Base-by-base conservation (phyloP, 92 coral and sea anemone species). In the Scolanthus callimorphus region DNA sequence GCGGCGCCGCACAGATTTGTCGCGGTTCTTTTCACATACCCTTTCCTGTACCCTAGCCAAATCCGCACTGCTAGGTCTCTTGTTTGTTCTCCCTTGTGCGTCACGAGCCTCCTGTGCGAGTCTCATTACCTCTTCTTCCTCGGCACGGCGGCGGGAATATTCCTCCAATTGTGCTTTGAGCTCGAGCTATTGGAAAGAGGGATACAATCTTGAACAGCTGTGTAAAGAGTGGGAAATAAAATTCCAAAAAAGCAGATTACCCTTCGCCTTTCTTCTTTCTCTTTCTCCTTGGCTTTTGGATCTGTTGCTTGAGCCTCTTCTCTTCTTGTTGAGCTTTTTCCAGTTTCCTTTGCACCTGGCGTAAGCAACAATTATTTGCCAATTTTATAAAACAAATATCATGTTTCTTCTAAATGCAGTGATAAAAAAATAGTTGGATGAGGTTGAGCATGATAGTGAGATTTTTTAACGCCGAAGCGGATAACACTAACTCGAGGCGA, bases 81-180 rank as follows among this genome's bases (percentile, higher is more conserved):
- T 85, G n/a, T 69, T 71, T 45, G 47, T 45, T 63, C 77, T 73
- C 58, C 77, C 85, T 53, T 88, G 74, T 45, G 57, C 77, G 49
- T 80, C 57, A 12, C 96, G 71, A 6, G 70, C 76, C 49, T 92
- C 79, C 29, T 78, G 84, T 8, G 98, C 87, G 51, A 78, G 80
- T 52, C 64, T 73, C 66, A 92, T 52, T 25, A 92, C 70, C 17
- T 85, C 88, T 21, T 88, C 91, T 67, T 92, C 98, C 31, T 88
- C 96, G 17, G 88, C 96, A 43, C 76, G 88, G 11, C 86, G 86
- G 28, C 87, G 87, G 0, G 96, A 76, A 59, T 80, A 92, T 23
- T 84, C 84, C 59, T 84, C 92, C 20, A 92, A 96, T 46, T 88
- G 98, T 2, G 84, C 75, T 74, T 84, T 92, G 12, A 88, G 63